Evolutionary conservation across 2,888 invertebrate species (phyloP).

Genomic region (Dryococelus australis): DNA sequence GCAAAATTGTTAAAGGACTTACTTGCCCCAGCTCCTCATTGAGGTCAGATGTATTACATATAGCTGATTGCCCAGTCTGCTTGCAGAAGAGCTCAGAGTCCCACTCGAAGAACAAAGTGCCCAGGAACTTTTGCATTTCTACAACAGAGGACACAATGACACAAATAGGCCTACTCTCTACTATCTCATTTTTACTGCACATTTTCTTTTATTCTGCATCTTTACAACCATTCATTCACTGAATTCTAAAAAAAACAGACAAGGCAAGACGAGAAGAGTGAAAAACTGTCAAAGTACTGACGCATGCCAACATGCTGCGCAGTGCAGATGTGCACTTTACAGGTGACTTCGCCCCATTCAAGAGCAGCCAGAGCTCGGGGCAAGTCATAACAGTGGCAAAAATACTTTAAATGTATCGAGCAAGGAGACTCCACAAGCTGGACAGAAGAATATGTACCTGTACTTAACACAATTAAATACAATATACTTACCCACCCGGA

Average conservation of each 20-base stretch:
- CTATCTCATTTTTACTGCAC: neutral
- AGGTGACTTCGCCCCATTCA: no score
- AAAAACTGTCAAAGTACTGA: no score
- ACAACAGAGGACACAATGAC: neutral
- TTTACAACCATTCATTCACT: constrained; percentile 16
- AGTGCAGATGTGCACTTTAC: no score
- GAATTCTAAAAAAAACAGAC: neutral
- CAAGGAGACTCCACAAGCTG: no score
- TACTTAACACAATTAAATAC: no score
- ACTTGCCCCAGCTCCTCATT: constrained; percentile 87
- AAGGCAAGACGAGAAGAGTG: no score
- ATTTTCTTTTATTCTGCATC: neutral
- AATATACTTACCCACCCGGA: no score
- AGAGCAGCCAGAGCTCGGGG: no score
- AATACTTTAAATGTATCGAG: no score
- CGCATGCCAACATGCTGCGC: no score
- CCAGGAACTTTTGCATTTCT: constrained; percentile 70
- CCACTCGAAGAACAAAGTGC: constrained; percentile 77
- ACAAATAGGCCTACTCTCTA: neutral
- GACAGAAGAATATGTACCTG: no score
- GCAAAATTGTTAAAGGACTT: constrained; percentile 31
- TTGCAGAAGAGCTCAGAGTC: constrained; percentile 73
- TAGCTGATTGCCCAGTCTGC: constrained; percentile 69
- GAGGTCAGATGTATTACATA: constrained; percentile 83
- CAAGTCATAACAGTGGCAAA: no score